Base-by-base conservation (phyloP, 2,888 invertebrate genomes). In the Celastrina argiolus region DNA sequence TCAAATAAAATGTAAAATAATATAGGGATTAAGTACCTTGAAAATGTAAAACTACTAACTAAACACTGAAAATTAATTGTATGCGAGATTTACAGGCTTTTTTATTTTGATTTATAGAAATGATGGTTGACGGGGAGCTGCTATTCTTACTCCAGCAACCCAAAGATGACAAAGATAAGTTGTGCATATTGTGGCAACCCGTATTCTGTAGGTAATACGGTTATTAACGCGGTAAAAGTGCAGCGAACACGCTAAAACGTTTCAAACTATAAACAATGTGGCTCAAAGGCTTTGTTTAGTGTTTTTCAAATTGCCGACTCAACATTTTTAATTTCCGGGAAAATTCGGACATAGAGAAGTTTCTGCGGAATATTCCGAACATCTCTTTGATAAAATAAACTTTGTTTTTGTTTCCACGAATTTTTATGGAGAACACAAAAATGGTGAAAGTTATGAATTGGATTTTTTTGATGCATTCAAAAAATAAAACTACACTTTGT, bases 261-360 rank as follows among this genome's bases (percentile, higher is more conserved):
- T 34, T 59, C 34, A 34, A 34, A 59, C 59, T 59, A 59, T 59
- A 36, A 59, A 59, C 59, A 34, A 34, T 18, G 59, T 34, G 12
- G 10, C 59, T 26, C 59, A 59, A 59, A 59, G 34, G 34, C 59
- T 59, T 59, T 59, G 59, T 59, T 59, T 59, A 59, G 36, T 59
- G 59, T 59, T 59, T 59, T 59, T 34, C 31, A 34, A 59, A 59
- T 34, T 34, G 59, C 59, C 31, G 8, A 34, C 59, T 34, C 10
- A 16, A 59, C 18, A 59, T 59, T 59, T 59, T 59, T 59, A 18
- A 59, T 31, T 59, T 59, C 59, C 59, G 18, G 59, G 16, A 18
- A 36, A 59, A 59, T 64, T 65, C 61, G 64, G 65, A 58, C 64
- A 65, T 51, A 51, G 51, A 51, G 51, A 22, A 51, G 22, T 51